Percentiles rank a stretch among this genome's conserved stretches.
These are phyloP conservation scores for Geotrypetes seraphini DNA, from an alignment of 2,797 vertebrate species.

Conservation along the genomic window DNA sequence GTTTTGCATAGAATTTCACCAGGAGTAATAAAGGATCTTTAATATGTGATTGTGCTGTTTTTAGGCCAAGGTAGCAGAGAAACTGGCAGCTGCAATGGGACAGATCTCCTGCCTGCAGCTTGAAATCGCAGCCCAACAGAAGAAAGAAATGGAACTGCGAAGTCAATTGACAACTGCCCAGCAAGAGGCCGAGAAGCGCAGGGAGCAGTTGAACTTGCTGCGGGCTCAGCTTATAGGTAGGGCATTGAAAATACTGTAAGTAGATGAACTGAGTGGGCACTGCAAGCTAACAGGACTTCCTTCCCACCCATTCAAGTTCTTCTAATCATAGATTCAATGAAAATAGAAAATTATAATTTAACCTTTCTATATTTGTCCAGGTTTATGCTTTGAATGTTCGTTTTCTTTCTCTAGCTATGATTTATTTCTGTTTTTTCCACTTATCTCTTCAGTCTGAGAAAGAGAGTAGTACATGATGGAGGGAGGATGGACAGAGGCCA, in stretches of 20 bases:
- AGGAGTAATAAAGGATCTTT: no score
- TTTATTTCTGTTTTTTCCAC: no score
- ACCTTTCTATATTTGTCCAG: background rate
- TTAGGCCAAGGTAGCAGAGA: constrained; percentile 79
- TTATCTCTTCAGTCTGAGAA: no score
- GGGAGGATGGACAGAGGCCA: no score
- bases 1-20: no score
- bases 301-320: background rate
- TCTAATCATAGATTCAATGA: background rate
- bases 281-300: background rate
- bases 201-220: constrained; percentile 40
- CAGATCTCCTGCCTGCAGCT: constrained; percentile 78
- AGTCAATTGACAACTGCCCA: constrained; percentile 56
- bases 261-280: no score
- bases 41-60: no score
- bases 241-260: no score
- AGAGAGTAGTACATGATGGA: no score
- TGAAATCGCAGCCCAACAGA: constrained; percentile 73
- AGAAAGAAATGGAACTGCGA: constrained; percentile 71
- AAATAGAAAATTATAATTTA: background rate
- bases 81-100: constrained; percentile 65
- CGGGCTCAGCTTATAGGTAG: constrained; percentile 71
- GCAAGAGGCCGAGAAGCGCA: constrained; percentile 60
- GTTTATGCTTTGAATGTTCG: no score
- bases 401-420: no score